phyloP scores from a whole-genome alignment of 2,888 invertebrate species.

The Xestoiulus laeticollis region DNA sequence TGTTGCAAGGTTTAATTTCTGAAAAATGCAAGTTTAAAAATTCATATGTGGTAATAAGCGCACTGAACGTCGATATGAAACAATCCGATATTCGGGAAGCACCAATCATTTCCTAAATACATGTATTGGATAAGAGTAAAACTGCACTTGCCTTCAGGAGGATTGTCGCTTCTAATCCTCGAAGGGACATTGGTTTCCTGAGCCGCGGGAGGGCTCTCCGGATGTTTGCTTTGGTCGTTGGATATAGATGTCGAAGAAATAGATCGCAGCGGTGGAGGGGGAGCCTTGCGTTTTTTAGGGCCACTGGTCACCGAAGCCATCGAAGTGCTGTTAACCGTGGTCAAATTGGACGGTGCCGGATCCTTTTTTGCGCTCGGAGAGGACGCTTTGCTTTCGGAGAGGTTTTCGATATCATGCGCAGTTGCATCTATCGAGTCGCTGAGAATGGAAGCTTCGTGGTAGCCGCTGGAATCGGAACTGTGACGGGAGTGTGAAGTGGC shows the following conservation, averaged over 20 bases:
- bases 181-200: neutral
- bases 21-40: neutral
- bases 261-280: slow-evolving; percentile 67
- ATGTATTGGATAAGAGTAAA: neutral
- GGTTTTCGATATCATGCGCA: neutral
- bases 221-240: neutral
- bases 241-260: neutral
- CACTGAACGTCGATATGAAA: neutral
- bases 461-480: slow-evolving; percentile 78
- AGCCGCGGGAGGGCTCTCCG: neutral
- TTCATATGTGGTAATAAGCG: neutral
- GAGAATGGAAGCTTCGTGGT: slow-evolving; percentile 75
- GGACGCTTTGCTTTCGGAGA: neutral
- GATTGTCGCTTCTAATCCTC: neutral
- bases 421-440: slow-evolving; percentile 67
- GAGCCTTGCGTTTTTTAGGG: slow-evolving; percentile 71
- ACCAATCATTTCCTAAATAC: no score
- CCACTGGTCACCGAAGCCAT: slow-evolving; percentile 60
- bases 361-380: neutral
- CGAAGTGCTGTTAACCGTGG: slow-evolving; percentile 51
- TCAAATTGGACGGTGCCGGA: slow-evolving; percentile 5
- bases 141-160: slow-evolving; percentile 45
- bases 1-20: neutral
- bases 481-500: slow-evolving; percentile 71
- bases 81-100: no score